phyloP scores from a whole-genome alignment of 2,888 invertebrate genomes.

The Latrodectus hesperus region DNA sequence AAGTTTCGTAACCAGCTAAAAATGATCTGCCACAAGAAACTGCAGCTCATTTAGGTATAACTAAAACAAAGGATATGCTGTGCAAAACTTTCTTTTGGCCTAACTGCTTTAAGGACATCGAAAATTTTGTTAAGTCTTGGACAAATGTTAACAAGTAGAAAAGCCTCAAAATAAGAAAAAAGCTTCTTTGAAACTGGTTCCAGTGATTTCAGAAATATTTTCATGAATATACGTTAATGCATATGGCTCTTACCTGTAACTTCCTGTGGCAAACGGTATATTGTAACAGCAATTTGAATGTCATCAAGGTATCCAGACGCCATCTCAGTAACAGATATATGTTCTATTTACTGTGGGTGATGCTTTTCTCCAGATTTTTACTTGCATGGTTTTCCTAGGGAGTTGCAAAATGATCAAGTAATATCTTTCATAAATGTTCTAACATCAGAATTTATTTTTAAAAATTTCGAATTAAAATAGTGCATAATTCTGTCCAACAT shows the following conservation, averaged over 20 bases:
- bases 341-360: neutral
- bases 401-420: constrained; percentile 10
- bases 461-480: neutral
- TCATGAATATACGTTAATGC: neutral
- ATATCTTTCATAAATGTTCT: constrained; percentile 10
- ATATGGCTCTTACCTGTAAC: neutral
- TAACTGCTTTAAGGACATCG: no score
- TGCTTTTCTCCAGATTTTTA: constrained; percentile 4
- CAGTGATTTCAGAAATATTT: neutral
- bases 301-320: neutral
- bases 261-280: no score
- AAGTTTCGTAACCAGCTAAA: no score
- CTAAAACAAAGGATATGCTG: no score
- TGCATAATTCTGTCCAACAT: neutral
- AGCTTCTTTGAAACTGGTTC: neutral
- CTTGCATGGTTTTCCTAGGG: constrained; percentile 6
- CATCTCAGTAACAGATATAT: neutral
- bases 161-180: neutral
- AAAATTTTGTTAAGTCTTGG: no score
- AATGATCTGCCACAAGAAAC: no score
- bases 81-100: no score
- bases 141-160: neutral
- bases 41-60: no score
- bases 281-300: neutral
- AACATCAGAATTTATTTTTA: neutral